Evolutionary conservation across 92 coral and sea anemone genomes (phyloP).

Genomic region (Metridium senile): DNA sequence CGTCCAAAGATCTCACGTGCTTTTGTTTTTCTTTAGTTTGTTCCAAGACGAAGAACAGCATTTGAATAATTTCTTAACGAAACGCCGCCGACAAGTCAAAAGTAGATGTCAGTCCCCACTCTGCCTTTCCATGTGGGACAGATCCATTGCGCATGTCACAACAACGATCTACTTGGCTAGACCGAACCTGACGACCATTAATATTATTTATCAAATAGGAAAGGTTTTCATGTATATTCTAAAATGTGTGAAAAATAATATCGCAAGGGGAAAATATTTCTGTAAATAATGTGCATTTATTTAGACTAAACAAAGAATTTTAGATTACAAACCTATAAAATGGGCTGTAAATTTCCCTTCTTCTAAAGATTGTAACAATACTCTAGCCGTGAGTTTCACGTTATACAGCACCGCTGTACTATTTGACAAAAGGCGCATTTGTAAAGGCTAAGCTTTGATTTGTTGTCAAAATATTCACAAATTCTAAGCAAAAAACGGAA

Average conservation of each 20-base stretch:
- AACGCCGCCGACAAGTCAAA: not conserved
- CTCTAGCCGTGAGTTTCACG: no score
- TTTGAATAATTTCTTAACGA: slow-evolving; percentile 49
- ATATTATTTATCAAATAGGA: not conserved
- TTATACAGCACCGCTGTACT: no score
- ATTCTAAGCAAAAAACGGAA: no score
- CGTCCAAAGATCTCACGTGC: no score
- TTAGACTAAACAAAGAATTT: not conserved
- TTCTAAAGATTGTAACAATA: no score
- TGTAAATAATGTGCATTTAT: not conserved
- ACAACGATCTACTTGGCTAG: no score
- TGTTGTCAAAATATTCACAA: no score
- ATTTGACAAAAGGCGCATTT: no score
- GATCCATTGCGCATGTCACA: no score
- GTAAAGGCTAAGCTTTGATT: no score
- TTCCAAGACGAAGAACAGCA: slow-evolving; percentile 93
- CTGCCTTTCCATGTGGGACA: no score
- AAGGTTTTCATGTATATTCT: not conserved
- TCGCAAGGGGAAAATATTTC: not conserved
- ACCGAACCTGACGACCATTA: not conserved
- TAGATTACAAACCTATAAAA: not conserved
- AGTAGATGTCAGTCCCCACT: no score
- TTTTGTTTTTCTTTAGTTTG: slow-evolving; percentile 67
- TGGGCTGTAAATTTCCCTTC: not conserved
- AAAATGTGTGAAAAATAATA: not conserved